Conservation (phyloP, 2,888 invertebrate genomes). For the Erannis defoliaria region DNA sequence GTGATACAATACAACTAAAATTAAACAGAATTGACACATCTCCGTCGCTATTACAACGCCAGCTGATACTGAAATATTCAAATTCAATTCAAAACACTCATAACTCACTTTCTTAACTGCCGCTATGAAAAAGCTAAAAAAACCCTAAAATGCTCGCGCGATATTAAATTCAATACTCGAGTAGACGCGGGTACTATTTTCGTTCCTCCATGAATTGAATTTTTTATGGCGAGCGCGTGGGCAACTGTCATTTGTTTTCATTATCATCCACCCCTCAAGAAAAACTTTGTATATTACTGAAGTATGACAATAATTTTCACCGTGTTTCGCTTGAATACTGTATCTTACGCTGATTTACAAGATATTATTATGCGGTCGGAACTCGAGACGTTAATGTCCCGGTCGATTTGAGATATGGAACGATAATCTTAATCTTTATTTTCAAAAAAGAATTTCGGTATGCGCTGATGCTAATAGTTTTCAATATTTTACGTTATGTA, state of each 20-base stretch:
- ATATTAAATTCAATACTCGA: conserved; percentile 67
- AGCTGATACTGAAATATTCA: conserved; percentile 57
- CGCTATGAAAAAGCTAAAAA: conserved; percentile 48
- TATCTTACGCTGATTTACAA: conserved; percentile 53
- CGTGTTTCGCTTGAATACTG: conserved; percentile 35
- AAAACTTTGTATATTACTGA: conserved; percentile 53
- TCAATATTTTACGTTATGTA: conserved; percentile 47
- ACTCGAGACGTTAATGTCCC: conserved; percentile 52
- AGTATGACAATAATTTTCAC: conserved; percentile 52
- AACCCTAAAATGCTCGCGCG: conserved; percentile 58
- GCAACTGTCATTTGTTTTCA: conserved; percentile 81
- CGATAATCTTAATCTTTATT: conserved; percentile 58
- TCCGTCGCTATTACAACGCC: conserved; percentile 46
- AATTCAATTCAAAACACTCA: conserved; percentile 61
- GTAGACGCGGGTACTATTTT: conserved; percentile 64
- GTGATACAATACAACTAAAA: conserved; percentile 12
- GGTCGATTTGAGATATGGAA: conserved; percentile 56
- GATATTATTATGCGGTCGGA: conserved; percentile 58
- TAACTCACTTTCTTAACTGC: conserved; percentile 58
- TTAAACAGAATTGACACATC: conserved; percentile 27
- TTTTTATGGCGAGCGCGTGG: conserved; percentile 79
- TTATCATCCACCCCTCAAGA: conserved; percentile 67
- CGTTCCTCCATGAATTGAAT: conserved; percentile 74
- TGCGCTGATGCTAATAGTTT: conserved; percentile 43
- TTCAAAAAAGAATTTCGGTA: conserved; percentile 50